Percentiles rank a stretch among this genome's conserved stretches.
phyloP scores from a whole-genome alignment of 2,888 invertebrate species.

The Drosophila birchii region DNA sequence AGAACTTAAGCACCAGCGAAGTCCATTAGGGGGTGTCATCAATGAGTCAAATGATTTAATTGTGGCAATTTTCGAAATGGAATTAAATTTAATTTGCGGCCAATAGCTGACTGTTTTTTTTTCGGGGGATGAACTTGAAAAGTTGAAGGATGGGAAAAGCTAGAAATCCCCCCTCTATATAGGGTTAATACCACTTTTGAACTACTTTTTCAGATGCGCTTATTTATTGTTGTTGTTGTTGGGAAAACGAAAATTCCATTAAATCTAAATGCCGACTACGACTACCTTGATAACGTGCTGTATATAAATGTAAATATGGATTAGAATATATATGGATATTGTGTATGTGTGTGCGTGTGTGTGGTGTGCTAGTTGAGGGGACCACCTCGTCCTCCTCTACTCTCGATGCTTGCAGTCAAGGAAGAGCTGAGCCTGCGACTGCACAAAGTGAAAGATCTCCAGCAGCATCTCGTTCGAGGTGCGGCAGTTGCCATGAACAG shows the following conservation, averaged over 20 bases:
- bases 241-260: conserved; percentile 60
- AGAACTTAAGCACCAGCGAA: conserved; percentile 34
- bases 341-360: conserved; percentile 22
- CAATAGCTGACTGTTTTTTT: conserved; percentile 18
- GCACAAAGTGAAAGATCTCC: conserved; percentile 83
- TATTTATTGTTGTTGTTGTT: conserved; percentile 61
- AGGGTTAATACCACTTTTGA: not conserved
- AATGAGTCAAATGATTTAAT: conserved; percentile 37
- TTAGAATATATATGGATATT: conserved; percentile 26
- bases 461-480: conserved; percentile 83
- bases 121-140: conserved; percentile 57
- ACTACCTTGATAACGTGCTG: conserved; percentile 78
- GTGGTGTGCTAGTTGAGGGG: conserved; percentile 11
- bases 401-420: conserved; percentile 82
- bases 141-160: conserved; percentile 51
- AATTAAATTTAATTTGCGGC: conserved; percentile 28
- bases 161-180: not conserved
- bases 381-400: conserved; percentile 52
- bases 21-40: conserved; percentile 14
- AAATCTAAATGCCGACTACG: conserved; percentile 83
- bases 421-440: conserved; percentile 80
- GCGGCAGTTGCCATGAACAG: conserved; percentile 79
- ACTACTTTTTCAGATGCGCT: conserved; percentile 57
- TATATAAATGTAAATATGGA: conserved; percentile 12
- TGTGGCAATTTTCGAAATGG: conserved; percentile 44